A percentile compares a stretch with the other conserved stretches of the same genome.
These are phyloP conservation scores for Arvicanthis niloticus DNA, from an alignment of 2,113 vertebrate species.

Conservation along the genomic window DNA sequence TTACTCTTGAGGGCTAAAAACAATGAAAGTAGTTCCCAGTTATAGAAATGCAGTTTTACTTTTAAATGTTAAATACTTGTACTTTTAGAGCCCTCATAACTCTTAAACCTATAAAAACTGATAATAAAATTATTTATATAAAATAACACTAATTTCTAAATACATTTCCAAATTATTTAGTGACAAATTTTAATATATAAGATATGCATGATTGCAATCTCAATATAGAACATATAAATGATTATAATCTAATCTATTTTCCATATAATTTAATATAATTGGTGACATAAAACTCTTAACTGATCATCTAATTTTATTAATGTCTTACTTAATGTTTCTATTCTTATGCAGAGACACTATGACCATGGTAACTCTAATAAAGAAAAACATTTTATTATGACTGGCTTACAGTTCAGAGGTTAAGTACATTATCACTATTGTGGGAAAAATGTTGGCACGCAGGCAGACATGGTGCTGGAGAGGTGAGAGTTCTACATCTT, in stretches of 20 bases:
- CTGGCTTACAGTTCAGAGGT: not conserved
- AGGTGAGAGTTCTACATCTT: not conserved
- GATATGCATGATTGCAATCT: not conserved
- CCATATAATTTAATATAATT: not conserved
- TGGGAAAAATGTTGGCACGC: not conserved
- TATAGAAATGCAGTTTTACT: not conserved
- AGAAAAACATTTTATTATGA: not conserved
- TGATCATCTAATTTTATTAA: constrained; percentile 22
- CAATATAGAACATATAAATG: not conserved
- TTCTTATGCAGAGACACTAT: not conserved
- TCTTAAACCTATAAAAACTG: not conserved
- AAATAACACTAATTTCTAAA: too few relatives aligned
- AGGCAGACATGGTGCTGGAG: not conserved
- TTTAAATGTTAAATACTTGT: not conserved
- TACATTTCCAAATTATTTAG: not conserved
- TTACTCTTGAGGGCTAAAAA: constrained; percentile 36
- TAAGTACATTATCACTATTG: not conserved
- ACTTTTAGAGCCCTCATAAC: not conserved
- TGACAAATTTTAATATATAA: not conserved
- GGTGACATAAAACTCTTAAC: not conserved
- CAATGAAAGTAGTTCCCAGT: not conserved
- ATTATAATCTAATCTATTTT: not conserved
- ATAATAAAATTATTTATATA: not conserved
- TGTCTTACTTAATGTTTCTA: not conserved
- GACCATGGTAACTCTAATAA: not conserved